A percentile compares a stretch with the other conserved stretches of the same genome.
phyloP scores from a whole-genome alignment of 2,797 vertebrate genomes.

The Pogoniulus pusillus region DNA sequence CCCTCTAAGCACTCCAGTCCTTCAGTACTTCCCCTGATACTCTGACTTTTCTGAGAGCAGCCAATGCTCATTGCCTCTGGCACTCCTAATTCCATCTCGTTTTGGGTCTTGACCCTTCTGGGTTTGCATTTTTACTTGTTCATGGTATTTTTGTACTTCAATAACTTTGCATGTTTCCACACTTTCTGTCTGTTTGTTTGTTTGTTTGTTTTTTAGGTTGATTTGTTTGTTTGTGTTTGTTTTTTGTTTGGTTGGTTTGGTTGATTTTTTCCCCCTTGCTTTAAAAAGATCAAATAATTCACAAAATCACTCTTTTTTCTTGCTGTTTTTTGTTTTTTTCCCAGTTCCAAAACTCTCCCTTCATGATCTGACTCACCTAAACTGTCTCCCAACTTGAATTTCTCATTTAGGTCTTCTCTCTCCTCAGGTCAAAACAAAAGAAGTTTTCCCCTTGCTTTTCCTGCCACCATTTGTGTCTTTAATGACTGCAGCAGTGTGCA shows the following conservation, averaged over 20 bases:
- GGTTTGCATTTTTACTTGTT: not conserved
- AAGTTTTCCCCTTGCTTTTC: not conserved
- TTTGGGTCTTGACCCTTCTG: not conserved
- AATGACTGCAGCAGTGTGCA: not conserved
- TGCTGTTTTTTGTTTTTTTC: too few relatives aligned
- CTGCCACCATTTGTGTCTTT: not conserved
- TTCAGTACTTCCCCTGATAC: not conserved
- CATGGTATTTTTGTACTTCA: not conserved
- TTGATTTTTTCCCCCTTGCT: too few relatives aligned
- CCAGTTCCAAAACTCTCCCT: not conserved
- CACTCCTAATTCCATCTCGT: not conserved
- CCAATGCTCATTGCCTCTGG: not conserved
- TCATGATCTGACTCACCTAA: not conserved
- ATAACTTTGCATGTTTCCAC: not conserved
- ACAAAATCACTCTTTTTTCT: not conserved
- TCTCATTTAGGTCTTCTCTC: not conserved
- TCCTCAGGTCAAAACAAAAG: not conserved
- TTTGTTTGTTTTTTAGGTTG: not conserved
- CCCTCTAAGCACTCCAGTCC: not conserved
- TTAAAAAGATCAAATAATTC: not conserved
- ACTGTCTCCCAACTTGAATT: not conserved
- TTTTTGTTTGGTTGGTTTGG: too few relatives aligned
- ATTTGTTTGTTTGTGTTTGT: too few relatives aligned
- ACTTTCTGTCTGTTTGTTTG: not conserved
- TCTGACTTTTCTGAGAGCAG: not conserved